Evolutionary conservation across 2,888 invertebrate species (phyloP), one percentile per base, ranked within the genome.

Genomic region (Lithophane ornitopus): DNA sequence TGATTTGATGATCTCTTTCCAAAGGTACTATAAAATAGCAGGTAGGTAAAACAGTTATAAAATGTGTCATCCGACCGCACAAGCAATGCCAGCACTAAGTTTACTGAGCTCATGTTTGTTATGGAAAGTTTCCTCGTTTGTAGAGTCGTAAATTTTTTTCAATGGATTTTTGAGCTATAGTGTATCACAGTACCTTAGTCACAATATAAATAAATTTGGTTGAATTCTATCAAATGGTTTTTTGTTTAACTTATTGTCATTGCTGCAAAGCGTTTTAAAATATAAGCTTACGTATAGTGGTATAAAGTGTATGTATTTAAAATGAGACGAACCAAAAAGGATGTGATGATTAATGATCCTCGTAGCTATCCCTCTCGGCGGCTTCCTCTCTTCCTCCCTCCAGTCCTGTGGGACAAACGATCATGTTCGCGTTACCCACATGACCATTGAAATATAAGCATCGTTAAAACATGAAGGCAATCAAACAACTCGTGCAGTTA

Each of bases 281-380:
- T 58, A n/a, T 44, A 68, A 68, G 61, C 54, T 78, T 63, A 69
- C 34, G 62, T 71, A 58, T 54, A 70, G 28, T 70, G 46, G 69
- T 68, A 52, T 67, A 61, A 22, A 28, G 61, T 66, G 19, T 52
- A 80, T 41, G 70, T 83, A 79, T 74, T 80, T 52, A 76, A 81
- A 82, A 74, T 78, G 74, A 72, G 69, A 88, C 89, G 87, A 92
- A 96, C 97, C 97, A 93, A 97, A 97, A 81, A 97, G 94, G 87
- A 97, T 96, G 89, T 97, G 97, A 89, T 96, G 97, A 90, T 97
- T 97, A 91, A 97, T 97, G 86, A 97, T 97, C 92, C 96, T 96
- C 90, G 97, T 97, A 79, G 97, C 97, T 91, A 97, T 97, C 88
- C 97, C 97, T 86, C 96, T 93, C 89, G 97, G 97, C 75, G 96